Conservation (phyloP, 2,113 vertebrate species). For the Monopterus albus region DNA sequence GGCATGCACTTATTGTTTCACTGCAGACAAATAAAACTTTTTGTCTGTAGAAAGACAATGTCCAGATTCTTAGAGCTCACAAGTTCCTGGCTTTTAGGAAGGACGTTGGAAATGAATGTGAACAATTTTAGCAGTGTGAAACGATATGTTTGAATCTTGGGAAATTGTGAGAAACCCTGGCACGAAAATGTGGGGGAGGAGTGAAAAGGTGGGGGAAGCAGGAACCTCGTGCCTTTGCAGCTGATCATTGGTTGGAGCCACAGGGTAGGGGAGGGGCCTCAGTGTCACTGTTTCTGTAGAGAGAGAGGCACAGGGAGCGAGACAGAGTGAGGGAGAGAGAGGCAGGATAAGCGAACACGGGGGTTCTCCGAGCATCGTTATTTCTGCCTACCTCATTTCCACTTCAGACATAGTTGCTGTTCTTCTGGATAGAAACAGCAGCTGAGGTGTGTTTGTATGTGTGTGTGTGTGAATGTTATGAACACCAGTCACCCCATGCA, state of each 20-base stretch:
- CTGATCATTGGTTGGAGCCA: conserved; percentile 76
- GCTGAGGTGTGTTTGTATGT: conserved; percentile 35
- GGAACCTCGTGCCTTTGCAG: conserved; percentile 59
- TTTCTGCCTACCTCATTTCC: conserved; percentile 65
- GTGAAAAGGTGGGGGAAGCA: conserved; percentile 44
- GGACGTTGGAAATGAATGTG: background rate
- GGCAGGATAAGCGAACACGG: conserved; percentile 69
- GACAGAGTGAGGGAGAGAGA: conserved; percentile 49
- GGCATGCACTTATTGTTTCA: conserved; percentile 29
- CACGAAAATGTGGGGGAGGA: conserved; percentile 7
- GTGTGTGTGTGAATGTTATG: conserved; percentile 23
- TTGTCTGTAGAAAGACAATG: background rate
- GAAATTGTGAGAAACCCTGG: conserved; percentile 37
- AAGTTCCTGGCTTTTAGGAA: too few relatives aligned
- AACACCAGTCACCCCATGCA: conserved; percentile 31
- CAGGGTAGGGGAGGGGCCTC: conserved; percentile 72
- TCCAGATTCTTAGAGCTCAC: background rate
- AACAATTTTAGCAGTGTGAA: conserved; percentile 40
- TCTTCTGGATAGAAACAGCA: conserved; percentile 37
- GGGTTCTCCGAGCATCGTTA: conserved; percentile 64
- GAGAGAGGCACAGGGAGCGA: conserved; percentile 59
- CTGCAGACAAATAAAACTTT: conserved; percentile 8
- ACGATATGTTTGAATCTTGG: conserved; percentile 25
- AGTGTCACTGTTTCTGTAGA: conserved; percentile 73
- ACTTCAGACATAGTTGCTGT: conserved; percentile 59